Percentiles rank a stretch among this genome's conserved stretches.
phyloP scores from a whole-genome alignment of 2,888 invertebrate genomes.

The Caenorhabditis imperialis region DNA sequence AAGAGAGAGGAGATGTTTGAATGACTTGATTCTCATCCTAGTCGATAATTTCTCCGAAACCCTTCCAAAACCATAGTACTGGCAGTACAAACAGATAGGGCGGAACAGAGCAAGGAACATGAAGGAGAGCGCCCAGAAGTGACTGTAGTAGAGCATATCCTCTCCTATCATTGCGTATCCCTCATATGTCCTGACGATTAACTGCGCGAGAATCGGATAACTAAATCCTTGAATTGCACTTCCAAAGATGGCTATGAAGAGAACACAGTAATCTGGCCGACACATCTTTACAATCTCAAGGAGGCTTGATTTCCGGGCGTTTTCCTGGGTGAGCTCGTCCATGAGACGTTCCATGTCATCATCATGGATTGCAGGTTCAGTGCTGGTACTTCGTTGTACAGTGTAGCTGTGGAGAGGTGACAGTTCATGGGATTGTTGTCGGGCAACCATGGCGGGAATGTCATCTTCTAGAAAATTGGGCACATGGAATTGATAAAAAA shows the following conservation, averaged over 20 bases:
- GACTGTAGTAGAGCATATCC: slow-evolving; percentile 76
- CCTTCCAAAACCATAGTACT: slow-evolving; percentile 76
- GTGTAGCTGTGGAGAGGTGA: slow-evolving; percentile 36
- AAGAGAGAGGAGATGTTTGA: slow-evolving; percentile 77
- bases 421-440: slow-evolving; percentile 32
- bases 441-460: slow-evolving; percentile 5
- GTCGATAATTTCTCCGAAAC: slow-evolving; percentile 77
- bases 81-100: slow-evolving; percentile 52
- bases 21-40: slow-evolving; percentile 78
- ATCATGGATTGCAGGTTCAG: slow-evolving; percentile 22
- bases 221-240: slow-evolving; percentile 31
- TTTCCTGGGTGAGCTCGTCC: slow-evolving; percentile 42
- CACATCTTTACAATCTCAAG: slow-evolving; percentile 45
- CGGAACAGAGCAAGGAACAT: slow-evolving; percentile 78
- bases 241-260: slow-evolving; percentile 27
- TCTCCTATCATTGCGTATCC: slow-evolving; percentile 63
- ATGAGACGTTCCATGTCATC: slow-evolving; percentile 45
- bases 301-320: slow-evolving; percentile 26
- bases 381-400: slow-evolving; percentile 31
- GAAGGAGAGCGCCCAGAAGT: slow-evolving; percentile 80
- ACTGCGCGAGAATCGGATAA: slow-evolving; percentile 34
- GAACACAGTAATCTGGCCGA: slow-evolving; percentile 21
- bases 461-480: slow-evolving; percentile 20
- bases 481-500: neutral
- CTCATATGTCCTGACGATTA: slow-evolving; percentile 30